Evolutionary conservation across 2,888 invertebrate genomes (phyloP), one percentile per base, ranked within the genome.

Genomic region (Electrophaes corylata): DNA sequence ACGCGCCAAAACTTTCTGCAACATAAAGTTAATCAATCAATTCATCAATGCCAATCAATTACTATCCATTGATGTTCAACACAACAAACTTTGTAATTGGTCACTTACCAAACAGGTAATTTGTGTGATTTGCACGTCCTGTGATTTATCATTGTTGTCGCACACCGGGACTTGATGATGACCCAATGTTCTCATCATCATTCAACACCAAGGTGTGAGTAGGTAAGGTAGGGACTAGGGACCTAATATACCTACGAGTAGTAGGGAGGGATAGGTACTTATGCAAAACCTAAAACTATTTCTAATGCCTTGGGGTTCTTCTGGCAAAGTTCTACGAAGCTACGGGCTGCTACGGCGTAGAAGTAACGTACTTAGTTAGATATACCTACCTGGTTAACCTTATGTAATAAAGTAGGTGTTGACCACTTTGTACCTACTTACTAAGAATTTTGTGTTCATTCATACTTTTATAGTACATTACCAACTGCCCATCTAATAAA

Each of bases 1-100:
- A 70, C 64, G 67, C 60, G 65, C 52, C 63, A 70, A 64, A 57
- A 57, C 53, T 58, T 62, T 63, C 68, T 57, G 66, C 67, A 67
- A 63, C 66, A 55, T 60, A 70, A 66, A 65, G 61, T 71, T 52
- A 60, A 56, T 55, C 53, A 47, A 48, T 50, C 51, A 51, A 16
- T 41, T 10, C 10, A 2, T 29, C 26, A 29, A 29, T 29, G 26
- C 26, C 26, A 29, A 29, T 29, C 26, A 29, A 29, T 29, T 6
- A 10, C 26, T 43, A 19, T 3, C 18, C 40, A 37, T 8, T 5
- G 23, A 46, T 45, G 33, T 14, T 40, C n/a, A 52, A 40, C 16
- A 40, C 12, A 6, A n/a, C 10, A 26, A 29, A 33, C 33, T 54
- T 60, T 54, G 20, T 54, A 48, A 60, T 46, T 59, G 64, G 67